Conservation (phyloP, 2,797 vertebrate species). For the Urosaurus nigricauda region DNA sequence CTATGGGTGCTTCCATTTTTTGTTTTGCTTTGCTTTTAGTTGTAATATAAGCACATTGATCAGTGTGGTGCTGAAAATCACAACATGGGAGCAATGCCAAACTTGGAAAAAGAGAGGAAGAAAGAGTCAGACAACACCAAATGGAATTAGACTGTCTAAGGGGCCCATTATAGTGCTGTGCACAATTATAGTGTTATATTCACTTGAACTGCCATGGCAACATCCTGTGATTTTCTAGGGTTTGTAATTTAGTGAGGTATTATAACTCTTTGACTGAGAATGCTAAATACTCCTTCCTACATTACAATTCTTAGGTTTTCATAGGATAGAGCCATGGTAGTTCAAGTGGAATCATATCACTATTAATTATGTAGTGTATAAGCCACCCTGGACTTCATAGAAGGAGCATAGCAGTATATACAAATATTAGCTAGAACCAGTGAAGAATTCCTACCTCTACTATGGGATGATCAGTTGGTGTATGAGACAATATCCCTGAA, state of each 20-base stretch:
- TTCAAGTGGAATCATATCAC: no score
- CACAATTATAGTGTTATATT: no score
- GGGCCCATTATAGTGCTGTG: no score
- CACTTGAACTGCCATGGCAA: no score
- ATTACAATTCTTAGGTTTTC: no score
- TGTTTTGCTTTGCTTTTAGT: constrained; percentile 26
- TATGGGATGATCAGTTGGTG: not conserved
- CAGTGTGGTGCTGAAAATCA: not conserved
- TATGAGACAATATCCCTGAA: not conserved
- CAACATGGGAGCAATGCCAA: not conserved
- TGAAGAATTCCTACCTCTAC: not conserved
- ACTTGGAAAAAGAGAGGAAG: not conserved
- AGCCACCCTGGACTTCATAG: not conserved
- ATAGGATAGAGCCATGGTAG: no score
- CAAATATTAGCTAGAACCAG: not conserved
- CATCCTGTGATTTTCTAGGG: no score
- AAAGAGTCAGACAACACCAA: not conserved
- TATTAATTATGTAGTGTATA: no score
- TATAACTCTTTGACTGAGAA: no score
- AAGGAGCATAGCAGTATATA: not conserved
- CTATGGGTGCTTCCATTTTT: constrained; percentile 19
- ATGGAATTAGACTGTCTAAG: not conserved
- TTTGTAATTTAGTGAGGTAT: no score
- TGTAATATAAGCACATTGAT: constrained; percentile 10
- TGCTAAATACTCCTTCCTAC: no score